Evolutionary conservation across 1,140 invertebrate genomes (phyloP), one percentile per base, ranked within the genome.

Genomic region (Zaprionus vittiger): DNA sequence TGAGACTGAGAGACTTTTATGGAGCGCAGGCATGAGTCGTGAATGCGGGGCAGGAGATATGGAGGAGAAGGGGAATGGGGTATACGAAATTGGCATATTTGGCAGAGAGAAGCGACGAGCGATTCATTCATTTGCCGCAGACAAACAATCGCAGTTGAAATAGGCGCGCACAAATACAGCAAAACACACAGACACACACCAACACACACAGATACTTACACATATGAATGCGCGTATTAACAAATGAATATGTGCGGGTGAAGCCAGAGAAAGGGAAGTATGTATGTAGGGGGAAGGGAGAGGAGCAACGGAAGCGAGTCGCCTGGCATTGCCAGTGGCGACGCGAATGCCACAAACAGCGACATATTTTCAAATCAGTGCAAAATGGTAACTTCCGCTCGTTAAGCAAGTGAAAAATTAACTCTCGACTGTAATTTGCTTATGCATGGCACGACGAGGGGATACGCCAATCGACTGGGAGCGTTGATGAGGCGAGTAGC

Each of bases 361-460:
- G 83, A 91, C 85, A 86, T 86, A 91, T 84, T 91, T 91, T 91
- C 83, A 87, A 91, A 91, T 91, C 89, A 91, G 89, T 87, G 87
- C 89, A 91, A 91, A 91, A 91, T 87, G 89, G 71, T 87, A 87
- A 91, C 89, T 91, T 91, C 89, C 89, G 89, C 85, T 84, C 89
- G 89, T 91, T 91, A 91, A 91, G 81, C 89, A 91, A 87, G 83
- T 91, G 89, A 91, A 91, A 91, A 91, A 91, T 91, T 91, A 91
- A 91, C 89, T 91, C 79, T 81, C 86, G 85, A 73, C 81, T 80
- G 84, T 87, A 87, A 87, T 87, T 87, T 87, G 84, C 84, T 84
- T 87, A 89, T 84, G 85, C 74, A 78, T 62, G 78, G 69, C 81
- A 83, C 69, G 69, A 71, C 34, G 31, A 38, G 41, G 14, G 24